Evolutionary conservation across 2,797 vertebrate genomes (phyloP), one percentile per base, ranked within the genome.

Genomic region (Pagetopsis macropterus): DNA sequence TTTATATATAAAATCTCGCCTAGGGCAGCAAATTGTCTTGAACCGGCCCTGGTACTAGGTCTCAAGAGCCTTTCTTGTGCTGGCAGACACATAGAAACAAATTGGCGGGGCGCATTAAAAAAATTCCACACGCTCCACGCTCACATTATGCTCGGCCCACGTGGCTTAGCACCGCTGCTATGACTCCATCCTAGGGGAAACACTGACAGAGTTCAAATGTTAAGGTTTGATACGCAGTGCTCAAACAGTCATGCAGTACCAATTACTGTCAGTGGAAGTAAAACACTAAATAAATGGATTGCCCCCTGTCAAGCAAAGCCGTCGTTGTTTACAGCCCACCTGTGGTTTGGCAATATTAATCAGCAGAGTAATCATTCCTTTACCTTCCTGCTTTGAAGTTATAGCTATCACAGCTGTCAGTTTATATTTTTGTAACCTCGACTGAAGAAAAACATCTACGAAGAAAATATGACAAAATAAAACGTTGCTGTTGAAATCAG

Each of bases 281-380:
- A 37, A 37, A 9, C 33, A 9, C 8, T 40, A 66, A 49, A 56
- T 3, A 52, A 59, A 67, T 51, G 64, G 65, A 75, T 64, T 64
- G 52, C 27, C 44, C 9, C 16, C 50, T 50, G 79, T 65, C 70
- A 65, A 60, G 66, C 52, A 57, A 37, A 65, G 71, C 57, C 1
- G 7, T 15, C 4, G 2, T 60, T 73, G 56, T 74, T 68, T 41
- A 58, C 31, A 43, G 58, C 45, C 19, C 27, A 63, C 37, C 69
- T 66, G 58, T 23, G 55, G 31, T 54, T 76, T 62, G 43, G 45
- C 5, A 33, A 13, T 57, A 40, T 61, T 61, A 69, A 76, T 70
- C 51, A 76, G 58, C 33, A 8, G 19, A 50, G 41, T 49, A 44
- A 11, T 40, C 23, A 33, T 41, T 65, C 6, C 52, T 66, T 23